Conservation (phyloP, 53 echinoderm and acorn worm species). For the Holothuria scabra region DNA sequence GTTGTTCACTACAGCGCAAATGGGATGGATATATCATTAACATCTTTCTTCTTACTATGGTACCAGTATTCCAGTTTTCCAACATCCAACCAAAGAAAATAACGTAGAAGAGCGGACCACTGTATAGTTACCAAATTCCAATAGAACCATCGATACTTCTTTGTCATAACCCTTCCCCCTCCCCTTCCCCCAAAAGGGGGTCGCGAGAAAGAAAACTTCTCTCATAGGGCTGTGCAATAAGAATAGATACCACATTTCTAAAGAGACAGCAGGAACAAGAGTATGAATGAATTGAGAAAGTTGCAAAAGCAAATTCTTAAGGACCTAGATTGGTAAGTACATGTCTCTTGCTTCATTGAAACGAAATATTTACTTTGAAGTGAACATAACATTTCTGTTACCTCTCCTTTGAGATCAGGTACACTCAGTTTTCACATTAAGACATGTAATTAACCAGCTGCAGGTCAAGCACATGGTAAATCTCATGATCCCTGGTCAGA, state of each 20-base stretch:
- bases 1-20: conserved; percentile 52
- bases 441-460: conserved; percentile 12
- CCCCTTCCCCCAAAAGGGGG: too few species aligned
- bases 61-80: conserved; percentile 55
- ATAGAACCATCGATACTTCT: conserved; percentile 23
- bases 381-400: not conserved
- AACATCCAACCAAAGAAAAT: conserved; percentile 39
- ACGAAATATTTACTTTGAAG: not conserved
- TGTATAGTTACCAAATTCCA: not conserved
- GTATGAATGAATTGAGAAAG: not conserved
- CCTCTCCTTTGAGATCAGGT: not conserved
- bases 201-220: not conserved
- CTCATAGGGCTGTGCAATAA: not conserved
- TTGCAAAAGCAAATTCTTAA: not conserved
- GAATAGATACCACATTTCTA: not conserved
- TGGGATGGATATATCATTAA: conserved; percentile 60
- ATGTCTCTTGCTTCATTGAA: conserved; percentile 32
- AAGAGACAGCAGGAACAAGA: not conserved
- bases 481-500: conserved; percentile 45
- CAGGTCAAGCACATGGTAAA: not conserved
- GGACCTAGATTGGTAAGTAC: not conserved
- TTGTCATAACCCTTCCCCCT: not conserved
- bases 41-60: conserved; percentile 62
- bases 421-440: not conserved
- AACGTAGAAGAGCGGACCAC: conserved; percentile 25